phyloP scores from a whole-genome alignment of 2,113 vertebrate species.

The Ellobius talpinus region DNA sequence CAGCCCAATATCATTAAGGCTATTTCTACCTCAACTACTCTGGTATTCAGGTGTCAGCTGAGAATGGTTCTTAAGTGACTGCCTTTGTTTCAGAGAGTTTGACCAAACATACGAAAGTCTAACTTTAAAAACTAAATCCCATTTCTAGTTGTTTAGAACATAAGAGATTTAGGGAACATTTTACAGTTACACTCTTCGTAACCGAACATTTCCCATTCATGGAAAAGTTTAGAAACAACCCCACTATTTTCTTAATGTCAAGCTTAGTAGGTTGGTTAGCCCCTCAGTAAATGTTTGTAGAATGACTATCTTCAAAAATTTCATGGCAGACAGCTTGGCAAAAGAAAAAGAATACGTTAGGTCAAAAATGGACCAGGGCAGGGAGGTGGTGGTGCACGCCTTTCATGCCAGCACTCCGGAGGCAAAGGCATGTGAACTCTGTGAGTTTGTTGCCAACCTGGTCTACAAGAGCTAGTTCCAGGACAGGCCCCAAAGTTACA shows the following conservation, averaged over 20 bases:
- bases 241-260: not conserved
- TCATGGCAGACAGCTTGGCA: not conserved
- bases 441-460: too few species aligned
- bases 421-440: too few species aligned
- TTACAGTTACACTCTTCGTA: not conserved
- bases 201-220: not conserved
- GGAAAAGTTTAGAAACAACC: not conserved
- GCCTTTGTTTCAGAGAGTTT: slow-evolving; percentile 10
- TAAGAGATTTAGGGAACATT: not conserved
- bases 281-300: not conserved
- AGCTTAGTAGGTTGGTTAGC: not conserved
- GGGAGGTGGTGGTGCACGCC: too few species aligned
- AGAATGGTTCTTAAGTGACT: not conserved
- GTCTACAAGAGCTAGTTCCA: too few species aligned
- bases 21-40: not conserved
- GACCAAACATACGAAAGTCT: slow-evolving; percentile 36
- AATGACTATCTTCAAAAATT: not conserved
- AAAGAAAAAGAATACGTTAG: not conserved
- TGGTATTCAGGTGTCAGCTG: not conserved
- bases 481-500: too few species aligned
- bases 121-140: not conserved
- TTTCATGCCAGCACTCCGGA: too few species aligned
- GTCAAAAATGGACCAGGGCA: not conserved
- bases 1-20: not conserved
- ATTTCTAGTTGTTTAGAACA: not conserved